These are phyloP conservation scores for Spea hammondii DNA, from an alignment of 2,797 vertebrate genomes.

Conservation along the genomic window DNA sequence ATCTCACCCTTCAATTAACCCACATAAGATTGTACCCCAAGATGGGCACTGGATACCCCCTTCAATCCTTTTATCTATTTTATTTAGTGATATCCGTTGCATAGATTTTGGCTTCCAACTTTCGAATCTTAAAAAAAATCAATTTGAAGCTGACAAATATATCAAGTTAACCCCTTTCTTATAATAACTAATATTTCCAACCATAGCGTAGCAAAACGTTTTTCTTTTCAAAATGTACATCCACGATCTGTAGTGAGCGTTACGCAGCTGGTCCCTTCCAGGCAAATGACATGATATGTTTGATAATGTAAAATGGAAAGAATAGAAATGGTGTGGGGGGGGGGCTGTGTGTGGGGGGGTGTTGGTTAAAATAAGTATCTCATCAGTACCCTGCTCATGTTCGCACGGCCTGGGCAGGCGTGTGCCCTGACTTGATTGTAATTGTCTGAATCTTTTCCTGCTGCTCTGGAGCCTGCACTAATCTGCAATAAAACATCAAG, in stretches of 20 bases:
- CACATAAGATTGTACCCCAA: too few relatives aligned
- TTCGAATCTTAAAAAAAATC: too few relatives aligned
- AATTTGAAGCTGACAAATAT: too few relatives aligned
- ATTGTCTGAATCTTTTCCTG: slow-evolving; percentile 99
- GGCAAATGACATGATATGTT: slow-evolving; percentile 82
- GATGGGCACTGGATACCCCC: too few relatives aligned
- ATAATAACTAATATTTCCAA: too few relatives aligned
- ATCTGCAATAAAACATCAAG: slow-evolving; percentile 98
- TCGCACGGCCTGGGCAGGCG: slow-evolving; percentile 93
- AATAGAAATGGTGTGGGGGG: slow-evolving; percentile 1
- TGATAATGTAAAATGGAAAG: slow-evolving; percentile 86
- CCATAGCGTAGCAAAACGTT: too few relatives aligned
- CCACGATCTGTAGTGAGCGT: neutral
- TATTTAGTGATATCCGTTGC: too few relatives aligned
- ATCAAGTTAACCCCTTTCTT: too few relatives aligned
- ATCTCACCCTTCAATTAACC: too few relatives aligned
- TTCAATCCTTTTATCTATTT: too few relatives aligned
- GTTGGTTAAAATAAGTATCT: slow-evolving; percentile 96
- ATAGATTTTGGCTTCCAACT: too few relatives aligned
- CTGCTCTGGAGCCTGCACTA: slow-evolving; percentile 87
- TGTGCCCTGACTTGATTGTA: slow-evolving; percentile 99
- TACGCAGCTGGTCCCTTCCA: slow-evolving; percentile 77
- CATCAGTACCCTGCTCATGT: slow-evolving; percentile 99
- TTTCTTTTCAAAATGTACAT: too few relatives aligned
- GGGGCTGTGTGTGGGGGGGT: slow-evolving; percentile 21